Conservation (phyloP, 2,797 vertebrate genomes). For the Falco berigora region DNA sequence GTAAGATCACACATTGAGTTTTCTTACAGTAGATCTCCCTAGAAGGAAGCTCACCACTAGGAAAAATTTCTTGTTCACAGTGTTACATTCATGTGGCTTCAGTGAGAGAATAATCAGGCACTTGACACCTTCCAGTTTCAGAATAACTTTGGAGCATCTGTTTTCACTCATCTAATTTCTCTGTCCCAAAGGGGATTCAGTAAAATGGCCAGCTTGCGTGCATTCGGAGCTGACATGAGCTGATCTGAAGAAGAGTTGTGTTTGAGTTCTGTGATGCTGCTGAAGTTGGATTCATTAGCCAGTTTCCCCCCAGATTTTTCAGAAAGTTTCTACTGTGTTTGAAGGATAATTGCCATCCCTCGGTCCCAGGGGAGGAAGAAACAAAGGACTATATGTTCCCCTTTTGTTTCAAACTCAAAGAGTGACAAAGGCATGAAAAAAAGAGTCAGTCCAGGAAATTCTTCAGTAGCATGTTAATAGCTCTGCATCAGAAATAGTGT, state of each 20-base stretch:
- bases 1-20: not conserved
- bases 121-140: not conserved
- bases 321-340: conserved; percentile 2
- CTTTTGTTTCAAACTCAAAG: not conserved
- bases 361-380: not conserved
- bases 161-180: not conserved
- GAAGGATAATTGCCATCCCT: conserved; percentile 4
- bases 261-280: not conserved
- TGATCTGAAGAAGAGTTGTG: not conserved
- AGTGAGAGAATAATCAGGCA: not conserved
- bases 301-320: not conserved
- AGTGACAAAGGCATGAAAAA: not conserved
- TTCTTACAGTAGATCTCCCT: not conserved
- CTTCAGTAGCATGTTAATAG: not conserved
- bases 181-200: not conserved
- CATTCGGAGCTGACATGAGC: not conserved
- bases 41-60: not conserved
- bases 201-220: not conserved
- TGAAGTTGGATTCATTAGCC: not conserved
- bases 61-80: not conserved
- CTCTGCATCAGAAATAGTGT: not conserved
- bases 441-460: not conserved
- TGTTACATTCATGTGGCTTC: not conserved
- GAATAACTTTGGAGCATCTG: not conserved
- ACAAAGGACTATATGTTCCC: not conserved